Evolutionary conservation across 2,113 vertebrate species (phyloP), one percentile per base, ranked within the genome.

Genomic region (Romanogobio albipinnatus): DNA sequence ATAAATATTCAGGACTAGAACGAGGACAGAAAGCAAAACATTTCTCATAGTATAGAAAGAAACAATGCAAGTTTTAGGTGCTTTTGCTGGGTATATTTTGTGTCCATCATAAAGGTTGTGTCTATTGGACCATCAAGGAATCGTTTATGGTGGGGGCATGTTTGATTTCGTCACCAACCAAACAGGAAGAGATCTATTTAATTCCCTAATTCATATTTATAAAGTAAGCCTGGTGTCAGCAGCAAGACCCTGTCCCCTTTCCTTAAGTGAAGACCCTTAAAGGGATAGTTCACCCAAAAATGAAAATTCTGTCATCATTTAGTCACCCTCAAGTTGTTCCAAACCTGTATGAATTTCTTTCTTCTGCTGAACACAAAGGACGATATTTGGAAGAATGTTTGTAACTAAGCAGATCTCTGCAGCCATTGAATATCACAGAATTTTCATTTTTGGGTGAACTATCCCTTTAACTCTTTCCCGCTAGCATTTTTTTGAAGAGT

Each of bases 1-100:
- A 79, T 0, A 79, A 71, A 76, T 56, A 62, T 74, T 39, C 29
- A 56, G 22, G 61, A 68, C 51, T 64, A 77, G 62, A 81, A 80
- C 15, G 68, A 51, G 36, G 53, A 24, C 26, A 47, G 19, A 78
- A 66, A 78, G 62, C 59, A 17, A 68, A 68, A 9, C 71, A 84
- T n/a, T 78, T 9, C 1, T 19, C 11, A 47, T 10, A 47, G 43
- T 36, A 26, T 4, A 71, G 5, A 77, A 78, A 59, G 19, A 47
- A 47, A 49, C 39, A 49, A 75, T 1, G 36, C 19, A 70, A 5
- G 3, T 70, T 56, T 70, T 11, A 11, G 39, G 17, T 39, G 39
- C 47, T 76, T 53, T 53, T 53, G 47, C 15, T 29, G 14, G 47
- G 47, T 76, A 29, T 75, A 49, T 75, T 49, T 75, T 24, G 13